Evolutionary conservation across 2,888 invertebrate species (phyloP), one percentile per base, ranked within the genome.

Genomic region (Synergus umbraculus): DNA sequence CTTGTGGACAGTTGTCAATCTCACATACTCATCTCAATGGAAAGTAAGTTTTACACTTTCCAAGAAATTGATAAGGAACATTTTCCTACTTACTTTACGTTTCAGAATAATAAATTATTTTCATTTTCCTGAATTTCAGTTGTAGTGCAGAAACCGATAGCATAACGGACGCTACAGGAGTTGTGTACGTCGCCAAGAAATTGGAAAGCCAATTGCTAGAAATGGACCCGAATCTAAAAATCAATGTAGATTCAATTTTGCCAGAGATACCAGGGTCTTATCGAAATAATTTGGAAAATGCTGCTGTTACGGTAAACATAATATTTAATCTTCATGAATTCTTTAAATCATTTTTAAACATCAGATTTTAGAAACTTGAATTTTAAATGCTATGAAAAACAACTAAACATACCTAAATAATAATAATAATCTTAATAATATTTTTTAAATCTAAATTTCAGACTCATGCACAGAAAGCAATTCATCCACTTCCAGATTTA

Each of bases 1-100:
- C 94, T n/a, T 94, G 94, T 66, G 49, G 76, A 9, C 63, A 93
- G 84, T 92, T 93, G 15, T 92, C 94, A 15, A 91, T 88, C 1
- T 92, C 93, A 86, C 95, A 95, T 85, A 82, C 82, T 4, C 95
- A 95, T 90, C 95, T 95, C 82, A 90, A 92, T 82, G 92, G 93
- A 9, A 87, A 86, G 88, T 84, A 81, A 76, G 76, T 76, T 86
- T 90, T 22, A 5, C 13, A 67, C 18, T 67, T 10, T 60, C 18
- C 12, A 60, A 60, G 5, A 54, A 54, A 46, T 46, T 54, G 0
- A n/a, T 2, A 3, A 54, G 54, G 4, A 4, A 46, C 13, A 46
- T 46, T 13, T 54, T 4, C 15, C 37, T 41, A 37, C 41, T 13
- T 15, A 15, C 15, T 69, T 46, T n/a, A 22, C 10, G 4, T 22